Percentiles rank a stretch among this genome's conserved stretches.
Evolutionary conservation across 2,797 vertebrate genomes (phyloP).

Genomic region (Falco rusticolus): DNA sequence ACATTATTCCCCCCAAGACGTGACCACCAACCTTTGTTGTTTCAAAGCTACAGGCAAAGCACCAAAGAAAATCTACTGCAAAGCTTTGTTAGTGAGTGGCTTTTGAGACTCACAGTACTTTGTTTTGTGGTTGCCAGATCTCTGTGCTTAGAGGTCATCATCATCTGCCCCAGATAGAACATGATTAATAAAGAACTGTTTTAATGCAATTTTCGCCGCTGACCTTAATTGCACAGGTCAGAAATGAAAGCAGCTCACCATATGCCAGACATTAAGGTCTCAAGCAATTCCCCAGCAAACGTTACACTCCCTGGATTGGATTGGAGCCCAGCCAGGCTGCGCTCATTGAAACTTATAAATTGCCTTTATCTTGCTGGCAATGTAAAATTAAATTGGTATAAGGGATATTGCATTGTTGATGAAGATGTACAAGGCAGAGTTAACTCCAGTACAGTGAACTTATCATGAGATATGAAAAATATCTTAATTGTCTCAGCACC

Average conservation of each 20-base stretch:
- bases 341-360: constrained; percentile 69
- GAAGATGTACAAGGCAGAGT: constrained; percentile 67
- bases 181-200: constrained; percentile 66
- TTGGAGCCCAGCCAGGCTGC: constrained; percentile 61
- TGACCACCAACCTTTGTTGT: neutral
- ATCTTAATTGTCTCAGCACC: constrained; percentile 59
- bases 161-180: constrained; percentile 53
- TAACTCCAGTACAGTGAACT: constrained; percentile 51
- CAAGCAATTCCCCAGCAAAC: constrained; percentile 59
- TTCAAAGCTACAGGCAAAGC: neutral
- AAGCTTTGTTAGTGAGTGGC: neutral
- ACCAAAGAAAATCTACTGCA: neutral
- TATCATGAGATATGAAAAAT: constrained; percentile 38
- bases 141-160: constrained; percentile 46
- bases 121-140: constrained; percentile 11
- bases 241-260: constrained; percentile 65
- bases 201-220: constrained; percentile 65
- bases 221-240: constrained; percentile 71
- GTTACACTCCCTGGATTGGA: constrained; percentile 58
- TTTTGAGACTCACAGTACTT: constrained; percentile 15
- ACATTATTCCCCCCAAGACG: neutral
- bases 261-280: constrained; percentile 70
- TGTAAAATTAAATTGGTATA: constrained; percentile 69
- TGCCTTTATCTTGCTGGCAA: constrained; percentile 69
- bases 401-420: constrained; percentile 68